Conservation (phyloP, 2,888 invertebrate genomes). For the Tineola bisselliella region DNA sequence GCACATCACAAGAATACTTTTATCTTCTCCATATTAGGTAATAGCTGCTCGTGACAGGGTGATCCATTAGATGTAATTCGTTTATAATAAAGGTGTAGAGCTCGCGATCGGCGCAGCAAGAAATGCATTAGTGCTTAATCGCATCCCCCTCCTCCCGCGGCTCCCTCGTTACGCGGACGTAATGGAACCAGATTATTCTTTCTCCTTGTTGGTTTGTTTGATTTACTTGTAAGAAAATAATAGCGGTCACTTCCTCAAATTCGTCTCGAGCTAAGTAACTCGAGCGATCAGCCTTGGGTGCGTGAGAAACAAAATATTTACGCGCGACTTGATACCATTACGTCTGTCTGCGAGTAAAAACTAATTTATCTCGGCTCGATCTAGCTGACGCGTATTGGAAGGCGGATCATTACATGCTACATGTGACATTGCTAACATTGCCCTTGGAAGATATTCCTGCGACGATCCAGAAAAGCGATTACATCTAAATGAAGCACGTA, state of each 20-base stretch:
- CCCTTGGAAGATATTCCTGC: conserved; percentile 7
- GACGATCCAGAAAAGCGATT: conserved; percentile 18
- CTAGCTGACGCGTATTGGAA: neutral
- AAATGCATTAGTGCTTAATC: conserved; percentile 52
- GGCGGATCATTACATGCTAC: neutral
- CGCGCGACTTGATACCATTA: neutral
- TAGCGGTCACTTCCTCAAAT: conserved; percentile 55
- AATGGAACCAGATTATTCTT: conserved; percentile 20
- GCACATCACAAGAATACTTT: neutral
- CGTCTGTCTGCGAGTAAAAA: neutral
- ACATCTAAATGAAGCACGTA: conserved; percentile 23
- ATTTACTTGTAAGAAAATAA: conserved; percentile 52
- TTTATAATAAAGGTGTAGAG: conserved; percentile 46
- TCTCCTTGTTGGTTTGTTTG: conserved; percentile 35
- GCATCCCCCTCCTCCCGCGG: conserved; percentile 21
- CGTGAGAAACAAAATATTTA: conserved; percentile 48
- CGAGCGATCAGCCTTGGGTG: conserved; percentile 37
- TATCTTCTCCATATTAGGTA: neutral
- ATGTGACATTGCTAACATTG: conserved; percentile 2
- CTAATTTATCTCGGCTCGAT: neutral
- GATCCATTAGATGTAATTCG: conserved; percentile 41
- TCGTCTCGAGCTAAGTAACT: conserved; percentile 33
- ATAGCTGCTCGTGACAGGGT: conserved; percentile 10
- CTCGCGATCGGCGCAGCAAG: conserved; percentile 20
- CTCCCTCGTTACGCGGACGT: conserved; percentile 38